A percentile compares a stretch with the other conserved stretches of the same genome.
phyloP scores from a whole-genome alignment of 2,113 vertebrate genomes.

The Antigone vipio region DNA sequence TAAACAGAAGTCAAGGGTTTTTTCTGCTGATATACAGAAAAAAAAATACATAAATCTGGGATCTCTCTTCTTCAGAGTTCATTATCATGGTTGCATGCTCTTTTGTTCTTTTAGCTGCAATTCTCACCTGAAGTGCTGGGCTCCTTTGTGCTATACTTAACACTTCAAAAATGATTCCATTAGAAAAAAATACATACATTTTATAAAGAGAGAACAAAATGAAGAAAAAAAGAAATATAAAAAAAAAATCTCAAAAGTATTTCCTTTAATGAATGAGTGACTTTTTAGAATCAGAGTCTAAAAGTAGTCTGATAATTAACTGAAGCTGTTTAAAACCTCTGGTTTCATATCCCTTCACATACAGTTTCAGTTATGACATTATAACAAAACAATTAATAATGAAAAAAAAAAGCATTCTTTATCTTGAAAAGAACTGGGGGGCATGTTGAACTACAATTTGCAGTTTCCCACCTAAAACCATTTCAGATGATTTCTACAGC shows the following conservation, averaged over 20 bases:
- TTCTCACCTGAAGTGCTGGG: not conserved
- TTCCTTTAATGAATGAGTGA: not conserved
- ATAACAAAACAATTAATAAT: not conserved
- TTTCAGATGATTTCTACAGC: not conserved
- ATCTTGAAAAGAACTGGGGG: not conserved
- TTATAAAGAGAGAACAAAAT: not conserved
- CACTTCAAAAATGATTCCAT: not conserved
- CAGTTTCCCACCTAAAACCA: not conserved
- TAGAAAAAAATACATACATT: not conserved
- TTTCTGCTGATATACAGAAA: not conserved
- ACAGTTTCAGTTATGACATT: not conserved
- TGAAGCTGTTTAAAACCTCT: not conserved
- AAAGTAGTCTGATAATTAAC: not conserved
- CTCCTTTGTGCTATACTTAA: not conserved
- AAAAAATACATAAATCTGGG: not conserved
- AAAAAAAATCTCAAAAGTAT: not conserved
- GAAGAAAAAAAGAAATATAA: not conserved
- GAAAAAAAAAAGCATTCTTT: not conserved
- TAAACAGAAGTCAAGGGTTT: not conserved
- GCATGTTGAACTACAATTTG: not conserved
- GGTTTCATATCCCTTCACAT: not conserved
- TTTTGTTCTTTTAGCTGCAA: not conserved
- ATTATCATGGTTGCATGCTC: not conserved
- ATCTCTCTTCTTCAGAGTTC: not conserved
- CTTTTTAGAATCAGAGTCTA: not conserved